Evolutionary conservation across 1,140 invertebrate species (phyloP), one percentile per base, ranked within the genome.

Genomic region (Frieseomelitta varia): DNA sequence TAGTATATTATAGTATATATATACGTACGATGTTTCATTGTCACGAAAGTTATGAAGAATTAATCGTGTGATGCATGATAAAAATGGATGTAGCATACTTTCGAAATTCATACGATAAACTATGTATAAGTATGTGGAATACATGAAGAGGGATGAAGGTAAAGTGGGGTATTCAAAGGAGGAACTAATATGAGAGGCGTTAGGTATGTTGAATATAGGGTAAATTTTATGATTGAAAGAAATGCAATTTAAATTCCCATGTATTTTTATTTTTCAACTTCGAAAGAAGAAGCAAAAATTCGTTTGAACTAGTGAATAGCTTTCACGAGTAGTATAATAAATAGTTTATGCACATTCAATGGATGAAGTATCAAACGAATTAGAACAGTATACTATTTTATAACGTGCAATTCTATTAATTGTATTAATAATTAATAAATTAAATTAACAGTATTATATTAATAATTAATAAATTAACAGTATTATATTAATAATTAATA

Each of bases 111-210:
- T 30, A 55, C 10, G 24, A 55, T 21, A 30, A 73, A 73, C 39
- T 53, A 73, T 73, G 71, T 17, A 55, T 73, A 55, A 55, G 47
- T 73, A 73, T 73, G 39, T n/a, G 19, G 27, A 55, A 21, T 73
- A 73, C 2, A 30, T 27, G 71, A 53, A 21, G 15, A 11, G 17
- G n/a, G 47, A 21, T 30, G 47, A 27, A 73, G 47, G 15, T 73
- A 73, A 47, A 27, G n/a, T 0, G 47, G 15, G 17, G 19, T 73
- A 53, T 53, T 73, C 71, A 53, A 19, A 73, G 10, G 47, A 1
- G 4, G 0, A 53, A 73, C 1, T 67, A 67, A 67, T 67, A 21
- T 21, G 21, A 34, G 65, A 34, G 19, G 27, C 27, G 65, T 21
- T 11, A 19, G n/a, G 19, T 34, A 55, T 39, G 30, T 8, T 47